phyloP scores from a whole-genome alignment of 2,888 invertebrate genomes.

The Elmis aenea region DNA sequence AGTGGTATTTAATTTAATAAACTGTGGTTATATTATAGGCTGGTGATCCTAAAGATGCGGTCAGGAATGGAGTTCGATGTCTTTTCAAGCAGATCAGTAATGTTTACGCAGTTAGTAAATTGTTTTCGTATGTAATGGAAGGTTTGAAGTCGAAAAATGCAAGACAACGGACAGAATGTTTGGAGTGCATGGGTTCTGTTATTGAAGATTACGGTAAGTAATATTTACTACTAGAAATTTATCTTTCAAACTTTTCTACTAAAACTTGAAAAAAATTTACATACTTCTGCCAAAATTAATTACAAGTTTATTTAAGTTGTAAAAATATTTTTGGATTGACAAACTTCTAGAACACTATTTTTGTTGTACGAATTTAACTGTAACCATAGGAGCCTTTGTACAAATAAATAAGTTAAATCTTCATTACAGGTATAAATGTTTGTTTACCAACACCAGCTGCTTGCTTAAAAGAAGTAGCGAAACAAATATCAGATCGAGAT shows the following conservation, averaged over 20 bases:
- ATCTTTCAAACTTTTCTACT: not conserved
- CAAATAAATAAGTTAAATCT: not conserved
- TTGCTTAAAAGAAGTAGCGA: slow-evolving; percentile 85
- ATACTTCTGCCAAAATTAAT: not conserved
- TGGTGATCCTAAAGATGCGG: slow-evolving; percentile 94
- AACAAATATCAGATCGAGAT: slow-evolving; percentile 93
- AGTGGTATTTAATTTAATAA: slow-evolving; percentile 6
- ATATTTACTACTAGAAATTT: not conserved
- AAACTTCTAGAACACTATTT: no score
- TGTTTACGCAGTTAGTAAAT: slow-evolving; percentile 82
- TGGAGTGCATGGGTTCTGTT: slow-evolving; percentile 84
- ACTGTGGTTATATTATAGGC: slow-evolving; percentile 51
- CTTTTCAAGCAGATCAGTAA: slow-evolving; percentile 79
- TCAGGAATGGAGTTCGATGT: slow-evolving; percentile 81
- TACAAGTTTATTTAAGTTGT: no score
- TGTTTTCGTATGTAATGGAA: slow-evolving; percentile 89
- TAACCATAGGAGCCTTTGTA: no score
- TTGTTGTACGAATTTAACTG: no score
- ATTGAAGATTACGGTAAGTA: slow-evolving; percentile 73
- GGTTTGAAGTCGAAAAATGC: slow-evolving; percentile 96
- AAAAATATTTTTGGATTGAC: no score
- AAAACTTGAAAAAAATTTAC: not conserved
- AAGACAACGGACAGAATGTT: slow-evolving; percentile 91
- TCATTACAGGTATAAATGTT: slow-evolving; percentile 54
- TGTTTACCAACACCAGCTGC: slow-evolving; percentile 75